phyloP scores from a whole-genome alignment of 1,140 invertebrate species.

The Drosophila ficusphila region DNA sequence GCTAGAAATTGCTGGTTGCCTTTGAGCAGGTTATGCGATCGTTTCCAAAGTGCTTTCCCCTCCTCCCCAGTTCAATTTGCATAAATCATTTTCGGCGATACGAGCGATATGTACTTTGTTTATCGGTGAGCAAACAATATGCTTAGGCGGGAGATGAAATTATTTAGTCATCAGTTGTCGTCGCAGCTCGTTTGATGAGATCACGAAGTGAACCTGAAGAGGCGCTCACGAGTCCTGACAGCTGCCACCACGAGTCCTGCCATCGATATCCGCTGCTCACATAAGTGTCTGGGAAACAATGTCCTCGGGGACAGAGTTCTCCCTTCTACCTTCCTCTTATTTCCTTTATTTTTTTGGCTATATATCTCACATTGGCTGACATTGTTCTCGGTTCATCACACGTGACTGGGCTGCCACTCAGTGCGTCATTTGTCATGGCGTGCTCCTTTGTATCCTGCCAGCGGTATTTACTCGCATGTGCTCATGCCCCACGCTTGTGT shows the following conservation, averaged over 20 bases:
- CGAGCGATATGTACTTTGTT: background rate
- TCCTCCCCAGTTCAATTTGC: slow-evolving; percentile 2
- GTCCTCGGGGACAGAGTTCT: no score
- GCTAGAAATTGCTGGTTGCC: background rate
- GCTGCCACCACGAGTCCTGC: background rate
- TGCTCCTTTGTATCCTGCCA: slow-evolving; percentile 32
- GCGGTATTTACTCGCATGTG: slow-evolving; percentile 25
- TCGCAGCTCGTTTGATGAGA: slow-evolving; percentile 34
- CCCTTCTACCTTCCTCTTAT: no score
- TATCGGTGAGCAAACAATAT: slow-evolving; percentile 28
- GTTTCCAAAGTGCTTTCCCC: background rate
- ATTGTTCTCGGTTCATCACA: slow-evolving; percentile 47
- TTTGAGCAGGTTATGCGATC: slow-evolving; percentile 14
- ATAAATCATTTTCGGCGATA: slow-evolving; percentile 29
- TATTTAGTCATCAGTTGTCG: slow-evolving; percentile 48
- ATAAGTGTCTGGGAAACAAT: slow-evolving; percentile 40
- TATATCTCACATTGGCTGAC: slow-evolving; percentile 11
- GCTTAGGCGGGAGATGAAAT: slow-evolving; percentile 4
- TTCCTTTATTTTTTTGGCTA: background rate
- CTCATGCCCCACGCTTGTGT: background rate
- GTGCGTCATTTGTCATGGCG: slow-evolving; percentile 70
- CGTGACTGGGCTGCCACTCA: slow-evolving; percentile 36
- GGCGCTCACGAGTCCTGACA: background rate
- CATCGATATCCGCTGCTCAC: slow-evolving; percentile 35
- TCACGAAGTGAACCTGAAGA: slow-evolving; percentile 32